Conservation (phyloP, 2,888 invertebrate species). For the Lagria hirta region DNA sequence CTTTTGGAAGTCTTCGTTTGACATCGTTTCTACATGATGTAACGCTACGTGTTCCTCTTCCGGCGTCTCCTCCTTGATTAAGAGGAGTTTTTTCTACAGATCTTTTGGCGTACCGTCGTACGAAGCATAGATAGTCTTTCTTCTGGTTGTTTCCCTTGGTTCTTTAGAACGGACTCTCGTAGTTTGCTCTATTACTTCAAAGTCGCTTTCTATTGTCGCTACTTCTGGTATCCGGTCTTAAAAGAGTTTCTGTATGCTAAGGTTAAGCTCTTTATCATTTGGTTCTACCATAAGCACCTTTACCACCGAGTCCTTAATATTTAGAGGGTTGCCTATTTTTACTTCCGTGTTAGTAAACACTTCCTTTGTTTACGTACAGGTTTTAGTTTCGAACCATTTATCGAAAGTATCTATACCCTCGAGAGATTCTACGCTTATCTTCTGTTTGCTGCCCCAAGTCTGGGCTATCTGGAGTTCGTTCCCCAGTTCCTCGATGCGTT, state of each 20-base stretch:
- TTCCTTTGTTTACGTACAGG: too few relatives aligned
- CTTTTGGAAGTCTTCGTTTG: neutral
- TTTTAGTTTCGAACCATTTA: too few relatives aligned
- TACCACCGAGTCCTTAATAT: neutral
- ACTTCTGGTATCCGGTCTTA: slow-evolving; percentile 9
- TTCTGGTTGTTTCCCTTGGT: neutral
- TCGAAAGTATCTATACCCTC: too few relatives aligned
- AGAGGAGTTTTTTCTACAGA: neutral
- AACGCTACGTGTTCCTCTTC: slow-evolving; percentile 2
- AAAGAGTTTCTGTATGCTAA: slow-evolving; percentile 7
- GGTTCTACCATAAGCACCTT: slow-evolving; percentile 16
- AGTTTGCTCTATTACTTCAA: slow-evolving; percentile 14
- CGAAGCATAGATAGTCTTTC: slow-evolving; percentile 3
- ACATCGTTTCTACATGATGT: neutral
- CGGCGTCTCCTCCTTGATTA: neutral
- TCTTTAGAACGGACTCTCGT: neutral
- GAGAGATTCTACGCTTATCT: too few relatives aligned
- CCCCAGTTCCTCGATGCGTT: too few relatives aligned
- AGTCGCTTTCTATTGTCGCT: slow-evolving; percentile 5
- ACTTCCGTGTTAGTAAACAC: slow-evolving; percentile 9
- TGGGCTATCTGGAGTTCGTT: too few relatives aligned
- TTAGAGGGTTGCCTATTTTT: slow-evolving; percentile 11
- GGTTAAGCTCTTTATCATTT: slow-evolving; percentile 8
- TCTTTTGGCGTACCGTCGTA: neutral
- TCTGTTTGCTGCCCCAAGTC: too few relatives aligned